A percentile compares a stretch with the other conserved stretches of the same genome.
phyloP scores from a whole-genome alignment of 1,140 invertebrate species.

The Heterodera carotae region DNA sequence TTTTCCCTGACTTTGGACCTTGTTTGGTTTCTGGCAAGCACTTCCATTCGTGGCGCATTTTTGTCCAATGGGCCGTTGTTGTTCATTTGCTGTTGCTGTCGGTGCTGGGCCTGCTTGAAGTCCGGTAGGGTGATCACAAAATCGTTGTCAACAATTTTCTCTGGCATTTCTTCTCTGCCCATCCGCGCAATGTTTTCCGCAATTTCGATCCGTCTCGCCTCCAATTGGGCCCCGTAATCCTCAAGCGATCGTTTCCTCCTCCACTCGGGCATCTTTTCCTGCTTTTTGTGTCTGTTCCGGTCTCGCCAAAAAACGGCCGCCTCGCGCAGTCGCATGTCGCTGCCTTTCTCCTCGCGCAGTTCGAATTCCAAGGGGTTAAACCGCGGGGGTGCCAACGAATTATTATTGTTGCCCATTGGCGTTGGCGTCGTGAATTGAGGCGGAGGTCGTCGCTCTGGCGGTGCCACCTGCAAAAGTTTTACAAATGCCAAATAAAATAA shows the following conservation, averaged over 20 bases:
- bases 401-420: not conserved
- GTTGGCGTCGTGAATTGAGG: not conserved
- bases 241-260: not conserved
- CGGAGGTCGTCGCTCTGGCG: slow-evolving; percentile 14
- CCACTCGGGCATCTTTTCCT: not conserved
- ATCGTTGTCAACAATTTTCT: not conserved
- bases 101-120: not conserved
- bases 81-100: not conserved
- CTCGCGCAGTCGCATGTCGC: slow-evolving; percentile 14
- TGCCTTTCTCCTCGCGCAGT: slow-evolving; percentile 28
- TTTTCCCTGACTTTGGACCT: no score
- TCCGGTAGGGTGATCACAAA: not conserved
- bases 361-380: not conserved
- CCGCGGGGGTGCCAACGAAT: not conserved
- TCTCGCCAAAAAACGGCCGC: slow-evolving; percentile 26
- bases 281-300: slow-evolving; percentile 9
- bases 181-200: not conserved
- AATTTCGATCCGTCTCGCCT: not conserved
- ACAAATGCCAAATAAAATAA: not conserved
- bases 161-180: not conserved
- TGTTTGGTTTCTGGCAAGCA: slow-evolving; percentile 18
- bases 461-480: not conserved
- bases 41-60: not conserved
- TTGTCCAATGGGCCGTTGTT: not conserved
- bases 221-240: slow-evolving; percentile 1